phyloP scores from a whole-genome alignment of 2,888 invertebrate genomes.

The Meteorus cinctellus region DNA sequence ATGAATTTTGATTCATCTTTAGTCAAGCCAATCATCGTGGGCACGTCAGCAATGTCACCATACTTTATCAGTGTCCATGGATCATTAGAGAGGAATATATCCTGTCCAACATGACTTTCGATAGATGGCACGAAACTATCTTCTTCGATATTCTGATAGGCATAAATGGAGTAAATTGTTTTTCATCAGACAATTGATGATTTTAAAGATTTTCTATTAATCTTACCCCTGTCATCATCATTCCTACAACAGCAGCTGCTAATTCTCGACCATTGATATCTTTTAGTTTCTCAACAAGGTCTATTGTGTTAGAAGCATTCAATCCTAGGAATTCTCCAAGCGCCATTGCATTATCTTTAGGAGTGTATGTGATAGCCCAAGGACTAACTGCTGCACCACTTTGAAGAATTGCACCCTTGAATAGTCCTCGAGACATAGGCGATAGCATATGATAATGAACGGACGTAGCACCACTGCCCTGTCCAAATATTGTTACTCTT shows the following conservation, averaged over 20 bases:
- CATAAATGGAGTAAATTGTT: too few species aligned
- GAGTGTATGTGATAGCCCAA: slow-evolving; percentile 58
- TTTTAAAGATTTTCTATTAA: background rate
- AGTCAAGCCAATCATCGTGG: slow-evolving; percentile 60
- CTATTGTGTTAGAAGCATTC: slow-evolving; percentile 59
- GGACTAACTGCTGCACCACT: slow-evolving; percentile 61
- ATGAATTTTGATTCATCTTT: slow-evolving; percentile 58
- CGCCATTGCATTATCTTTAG: slow-evolving; percentile 61
- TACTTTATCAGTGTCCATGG: slow-evolving; percentile 64
- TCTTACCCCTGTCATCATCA: slow-evolving; percentile 53
- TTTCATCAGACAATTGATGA: background rate
- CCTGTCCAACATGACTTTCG: slow-evolving; percentile 62
- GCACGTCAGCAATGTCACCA: slow-evolving; percentile 63
- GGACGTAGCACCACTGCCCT: slow-evolving; percentile 58
- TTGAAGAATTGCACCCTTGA: slow-evolving; percentile 60
- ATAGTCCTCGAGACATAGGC: slow-evolving; percentile 66
- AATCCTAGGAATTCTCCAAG: slow-evolving; percentile 65
- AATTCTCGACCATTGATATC: slow-evolving; percentile 57
- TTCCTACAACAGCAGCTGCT: slow-evolving; percentile 55
- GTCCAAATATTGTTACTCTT: slow-evolving; percentile 64
- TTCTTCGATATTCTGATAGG: slow-evolving; percentile 55
- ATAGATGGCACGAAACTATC: slow-evolving; percentile 63
- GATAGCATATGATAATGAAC: slow-evolving; percentile 65
- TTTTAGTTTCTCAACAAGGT: slow-evolving; percentile 61
- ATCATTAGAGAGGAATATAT: slow-evolving; percentile 62